Conservation (phyloP, 2,888 invertebrate genomes). For the Scaptomyza cyrtandrae region DNA sequence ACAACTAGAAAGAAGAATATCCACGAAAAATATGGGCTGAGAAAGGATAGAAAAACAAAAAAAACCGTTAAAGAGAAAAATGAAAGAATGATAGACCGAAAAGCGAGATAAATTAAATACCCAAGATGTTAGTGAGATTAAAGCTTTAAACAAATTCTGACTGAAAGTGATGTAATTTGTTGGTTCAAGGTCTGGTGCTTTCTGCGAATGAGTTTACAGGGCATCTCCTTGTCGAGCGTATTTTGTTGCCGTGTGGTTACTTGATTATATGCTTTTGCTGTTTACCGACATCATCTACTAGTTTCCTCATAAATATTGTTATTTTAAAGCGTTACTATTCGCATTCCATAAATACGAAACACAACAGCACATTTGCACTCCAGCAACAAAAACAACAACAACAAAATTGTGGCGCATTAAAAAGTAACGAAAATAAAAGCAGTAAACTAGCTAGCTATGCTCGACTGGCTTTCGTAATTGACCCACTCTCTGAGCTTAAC, state of each 20-base stretch:
- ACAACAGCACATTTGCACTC: constrained; percentile 17
- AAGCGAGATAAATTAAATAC: too few species aligned
- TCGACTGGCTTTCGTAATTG: constrained; percentile 63
- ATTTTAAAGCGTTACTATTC: constrained; percentile 10
- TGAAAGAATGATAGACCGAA: too few species aligned
- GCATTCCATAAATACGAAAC: constrained; percentile 13
- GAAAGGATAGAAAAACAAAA: too few species aligned
- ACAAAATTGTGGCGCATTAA: constrained; percentile 1
- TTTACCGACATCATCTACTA: constrained; percentile 1
- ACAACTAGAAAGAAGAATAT: too few species aligned
- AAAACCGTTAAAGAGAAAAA: too few species aligned
- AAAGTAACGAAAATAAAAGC: constrained; percentile 13
- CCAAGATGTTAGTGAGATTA: too few species aligned
- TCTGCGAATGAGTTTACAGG: neutral
- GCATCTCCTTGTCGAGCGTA: neutral
- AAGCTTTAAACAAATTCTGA: too few species aligned
- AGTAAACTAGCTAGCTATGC: constrained; percentile 21
- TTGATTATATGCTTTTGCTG: constrained; percentile 7
- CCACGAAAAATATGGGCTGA: too few species aligned
- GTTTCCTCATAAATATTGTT: constrained; percentile 20
- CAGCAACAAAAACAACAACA: neutral
- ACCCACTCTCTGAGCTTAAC: constrained; percentile 61
- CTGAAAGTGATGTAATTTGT: too few species aligned
- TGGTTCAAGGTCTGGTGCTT: neutral
- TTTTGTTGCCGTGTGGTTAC: too few species aligned